Base-by-base conservation (phyloP, 1,140 invertebrate species). In the Campoletis sonorensis region DNA sequence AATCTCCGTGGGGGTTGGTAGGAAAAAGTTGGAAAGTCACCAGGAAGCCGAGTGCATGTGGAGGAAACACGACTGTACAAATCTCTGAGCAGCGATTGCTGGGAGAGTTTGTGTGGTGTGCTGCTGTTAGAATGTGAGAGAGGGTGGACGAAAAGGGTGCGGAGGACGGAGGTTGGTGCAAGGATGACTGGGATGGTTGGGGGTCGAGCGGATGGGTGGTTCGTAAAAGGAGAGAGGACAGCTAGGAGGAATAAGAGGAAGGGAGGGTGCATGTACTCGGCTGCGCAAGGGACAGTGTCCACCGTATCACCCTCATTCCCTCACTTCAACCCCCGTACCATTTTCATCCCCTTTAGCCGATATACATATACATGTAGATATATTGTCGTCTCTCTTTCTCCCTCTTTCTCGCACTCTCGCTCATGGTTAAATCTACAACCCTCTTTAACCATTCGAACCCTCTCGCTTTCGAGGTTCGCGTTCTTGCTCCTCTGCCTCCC, bases 1-100 rank as follows among this genome's bases (percentile, higher is more conserved):
- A 91, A 90, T 91, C 90, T 87, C 88, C 89, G 76, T 33, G 82
- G 26, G 84, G 64, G 80, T 45, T 71, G 54, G 30, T 16, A 58
- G 26, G 49, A 78, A 72, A 81, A 83, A 87, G 73, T 77, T 77
- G 49, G 73, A 77, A 77, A 77, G 73, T 77, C 73, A 77, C 73
- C 73, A 61, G 73, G 30, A 37, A 23, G 21, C 61, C 21, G 51
- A 77, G 67, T 33, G 77, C 51, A 54, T 23, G 77, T 10, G 26
- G 77, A 21, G 54, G 11, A 23, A 64, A 5, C 61, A 23, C 45
- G 27, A 13, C 30, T 70, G 67, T 33, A 33, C 67, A 33, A 54
- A 54, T 58, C 26, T 64, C 51, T 54, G 18, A 54, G 18, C 51
- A 45, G 8, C 51, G 51, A 54, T 54, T 54, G 51, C 51, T 54